Conservation (phyloP, 2,888 invertebrate genomes). For the Agrochola lychnidis region DNA sequence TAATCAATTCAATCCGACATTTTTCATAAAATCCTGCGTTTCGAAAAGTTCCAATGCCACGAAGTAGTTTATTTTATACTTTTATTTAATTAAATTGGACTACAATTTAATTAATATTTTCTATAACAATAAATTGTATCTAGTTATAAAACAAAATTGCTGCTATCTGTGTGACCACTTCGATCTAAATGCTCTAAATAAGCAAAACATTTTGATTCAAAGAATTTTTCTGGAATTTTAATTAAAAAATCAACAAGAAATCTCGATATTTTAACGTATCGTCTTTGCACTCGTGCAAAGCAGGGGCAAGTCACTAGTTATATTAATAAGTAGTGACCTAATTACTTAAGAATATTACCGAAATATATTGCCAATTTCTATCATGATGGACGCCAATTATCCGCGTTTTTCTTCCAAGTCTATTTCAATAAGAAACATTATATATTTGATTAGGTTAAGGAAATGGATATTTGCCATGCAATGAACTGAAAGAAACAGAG, state of each 20-base stretch:
- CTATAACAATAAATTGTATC: too few species aligned
- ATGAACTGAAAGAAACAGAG: slow-evolving; percentile 34
- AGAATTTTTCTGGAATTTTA: not conserved
- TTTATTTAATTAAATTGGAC: not conserved
- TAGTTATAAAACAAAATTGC: too few species aligned
- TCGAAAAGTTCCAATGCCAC: not conserved
- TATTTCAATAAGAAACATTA: slow-evolving; percentile 35
- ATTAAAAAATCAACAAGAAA: not conserved
- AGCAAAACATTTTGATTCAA: not conserved
- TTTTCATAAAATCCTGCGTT: not conserved
- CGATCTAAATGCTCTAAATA: too few species aligned
- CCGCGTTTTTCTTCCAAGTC: slow-evolving; percentile 17
- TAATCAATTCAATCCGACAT: slow-evolving; percentile 16
- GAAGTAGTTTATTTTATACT: not conserved
- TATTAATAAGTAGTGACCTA: not conserved
- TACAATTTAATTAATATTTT: not conserved
- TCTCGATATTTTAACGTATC: not conserved
- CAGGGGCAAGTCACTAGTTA: not conserved
- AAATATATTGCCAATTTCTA: slow-evolving; percentile 4
- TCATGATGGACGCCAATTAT: slow-evolving; percentile 2
- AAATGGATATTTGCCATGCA: slow-evolving; percentile 55
- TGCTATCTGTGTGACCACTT: not conserved
- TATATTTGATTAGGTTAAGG: slow-evolving; percentile 50
- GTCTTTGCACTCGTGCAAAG: not conserved
- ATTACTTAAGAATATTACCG: not conserved